Base-by-base conservation (phyloP, 2,113 vertebrate genomes). In the Baryphthengus martii region DNA sequence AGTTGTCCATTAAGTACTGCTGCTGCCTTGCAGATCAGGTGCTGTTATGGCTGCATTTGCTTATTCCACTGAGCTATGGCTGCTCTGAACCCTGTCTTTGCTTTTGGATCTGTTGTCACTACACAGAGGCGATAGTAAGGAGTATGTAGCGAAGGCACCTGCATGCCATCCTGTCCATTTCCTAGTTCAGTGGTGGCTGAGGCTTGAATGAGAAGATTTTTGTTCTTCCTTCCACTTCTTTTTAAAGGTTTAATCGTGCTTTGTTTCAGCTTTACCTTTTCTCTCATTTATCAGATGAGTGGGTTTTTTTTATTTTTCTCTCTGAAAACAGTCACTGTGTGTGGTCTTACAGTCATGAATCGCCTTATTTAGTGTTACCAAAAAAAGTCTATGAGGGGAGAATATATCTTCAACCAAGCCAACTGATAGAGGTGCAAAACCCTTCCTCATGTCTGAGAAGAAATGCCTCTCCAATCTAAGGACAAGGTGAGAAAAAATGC, bases 251-350 rank as follows among this genome's bases (percentile, higher is more conserved):
- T 74, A 37, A 83, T 94, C 91, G 74, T 80, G 40, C 61, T 72
- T 80, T 52, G 50, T 81, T 92, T 94, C 59, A 61, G 42, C 79
- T 82, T 94, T 89, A 75, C 25, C 37, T 95, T 94, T 92, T 85
- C 62, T 89, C 68, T 71, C 66, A 81, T 93, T 93, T 95, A 75
- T 70, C 70, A 76, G 55, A 93, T 92, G 21, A 90, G 63, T 91
- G 70, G n/a, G n/a, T n/a, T 94, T 91, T 84, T 75, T 78, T 86
- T n/a, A 74, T 61, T 92, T 93, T 96, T 90, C 68, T 45, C 31
- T 94, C 88, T 82, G 61, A 70, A 92, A 92, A 80, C 33, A 65
- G 40, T 47, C 6, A 1, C 49, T 56, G 9, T 39, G 13, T 89
- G 73, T 85, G 63, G 85, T 82, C 72, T 80, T 58, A 67, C 24